These are phyloP conservation scores for Serrognathus titanus DNA, from an alignment of 2,888 invertebrate genomes.

Conservation along the genomic window DNA sequence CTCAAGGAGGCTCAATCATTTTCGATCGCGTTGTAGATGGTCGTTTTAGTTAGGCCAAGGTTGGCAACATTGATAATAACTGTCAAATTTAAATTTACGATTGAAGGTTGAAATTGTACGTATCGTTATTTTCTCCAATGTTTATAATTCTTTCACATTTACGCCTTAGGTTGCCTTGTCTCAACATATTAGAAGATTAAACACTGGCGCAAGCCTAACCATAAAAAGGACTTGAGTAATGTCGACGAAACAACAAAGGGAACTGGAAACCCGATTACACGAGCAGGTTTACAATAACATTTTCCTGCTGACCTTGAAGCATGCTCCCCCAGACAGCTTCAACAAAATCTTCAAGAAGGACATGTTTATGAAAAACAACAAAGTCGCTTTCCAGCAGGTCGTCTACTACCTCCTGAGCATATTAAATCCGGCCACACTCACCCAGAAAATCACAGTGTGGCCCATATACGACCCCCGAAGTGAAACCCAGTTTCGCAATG, in stretches of 20 bases:
- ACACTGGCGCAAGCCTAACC: background rate
- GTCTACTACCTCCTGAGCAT: constrained; percentile 39
- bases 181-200: too few relatives aligned
- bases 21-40: too few relatives aligned
- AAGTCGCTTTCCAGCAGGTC: constrained; percentile 41
- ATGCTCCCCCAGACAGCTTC: constrained; percentile 37
- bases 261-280: constrained; percentile 33
- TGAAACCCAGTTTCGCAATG: constrained; percentile 39
- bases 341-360: constrained; percentile 36
- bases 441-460: constrained; percentile 37
- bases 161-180: too few relatives aligned
- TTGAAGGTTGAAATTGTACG: too few relatives aligned
- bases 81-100: too few relatives aligned
- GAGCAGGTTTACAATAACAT: constrained; percentile 39
- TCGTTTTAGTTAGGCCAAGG: too few relatives aligned
- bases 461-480: constrained; percentile 35
- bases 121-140: too few relatives aligned
- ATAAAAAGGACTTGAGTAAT: constrained; percentile 6
- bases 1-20: too few relatives aligned
- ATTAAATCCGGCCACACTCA: constrained; percentile 36
- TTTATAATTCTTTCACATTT: too few relatives aligned
- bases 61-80: too few relatives aligned
- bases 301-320: constrained; percentile 31
- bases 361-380: constrained; percentile 46
- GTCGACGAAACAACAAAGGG: constrained; percentile 25